Evolutionary conservation across 23 tunicate genomes (phyloP), one percentile per base, ranked within the genome.

Genomic region (Botrylloides violaceus): DNA sequence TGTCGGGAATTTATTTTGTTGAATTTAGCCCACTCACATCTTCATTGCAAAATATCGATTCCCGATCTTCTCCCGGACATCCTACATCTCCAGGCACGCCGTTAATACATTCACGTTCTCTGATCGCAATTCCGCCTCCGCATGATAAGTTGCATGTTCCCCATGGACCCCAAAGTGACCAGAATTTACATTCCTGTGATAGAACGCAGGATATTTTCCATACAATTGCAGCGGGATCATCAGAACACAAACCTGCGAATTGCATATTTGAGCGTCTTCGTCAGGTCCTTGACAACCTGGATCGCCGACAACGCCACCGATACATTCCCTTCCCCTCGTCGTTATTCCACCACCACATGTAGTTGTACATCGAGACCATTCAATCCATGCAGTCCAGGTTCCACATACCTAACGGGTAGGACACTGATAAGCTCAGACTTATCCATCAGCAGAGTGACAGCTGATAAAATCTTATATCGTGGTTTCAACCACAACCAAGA

Each of bases 51-150:
- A 35, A 47, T 3, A 48, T 60, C 9, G 18, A 28, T 71, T 77
- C 83, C 32, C 53, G 22, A 3, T 66, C 32, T 49, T 35, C 59
- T 2, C 86, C 96, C 5, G 36, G 27, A 58, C 96, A 87, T 2
- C 96, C 96, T 15, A 15, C 56, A 28, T 62, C 65, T 34, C 84
- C 98, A 55, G 62, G 50, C 1, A 43, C 61, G 27, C 98, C 98
- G 55, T 77, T 71, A 15, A 74, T 47, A 70, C 96, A 89, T 39
- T 32, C 72, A 24, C 96, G 72, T 4, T 33, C 32, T 34, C 96
- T 50, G 32, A 29, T 55, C 29, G 65, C 49, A 25, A 61, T 35
- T 0, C 94, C 94, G 24, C 78, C 85, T 7, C 81, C 85, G 60
- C 94, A 86, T 2, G 94, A 59, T 18, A 29, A 71, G 49, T 37